Evolutionary conservation across 1,140 invertebrate species (phyloP), one percentile per base, ranked within the genome.

Genomic region (Aphelenchoides avenae): DNA sequence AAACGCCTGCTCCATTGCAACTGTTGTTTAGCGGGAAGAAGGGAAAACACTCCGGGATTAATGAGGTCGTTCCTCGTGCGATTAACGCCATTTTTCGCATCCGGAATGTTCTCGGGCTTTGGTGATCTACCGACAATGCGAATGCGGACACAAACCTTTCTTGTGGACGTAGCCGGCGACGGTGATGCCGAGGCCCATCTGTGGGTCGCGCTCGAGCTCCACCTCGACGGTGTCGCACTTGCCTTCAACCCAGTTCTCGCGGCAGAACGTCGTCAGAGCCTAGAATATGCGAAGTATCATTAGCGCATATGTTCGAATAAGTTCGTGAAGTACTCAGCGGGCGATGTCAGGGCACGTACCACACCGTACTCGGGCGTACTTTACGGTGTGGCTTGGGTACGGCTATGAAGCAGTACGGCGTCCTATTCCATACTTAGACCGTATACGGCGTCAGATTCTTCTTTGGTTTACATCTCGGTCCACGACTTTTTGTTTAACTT

Each of bases 151-250:
- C 67, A 73, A 67, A 86, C 86, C 86, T 83, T 87, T 86, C 78
- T 88, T 87, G 73, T 89, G 89, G 6, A 91, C 87, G 77, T 91
- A 92, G 75, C 91, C 94, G 57, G 93, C 94, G 66, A 99, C 96
- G 37, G 94, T 99, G 54, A 99, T 96, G 39, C 94, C 78, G 68
- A 66, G 59, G 22, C 66, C 76, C 26, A 76, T 59, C 22, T 51
- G 47, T 20, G 66, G 56, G 58, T 77, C 67, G 11, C 74, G 56
- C 15, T 71, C 49, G 29, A 76, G 44, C 41, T 76, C 68, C 33
- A 70, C 65, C 9, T 69, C 47, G 11, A 76, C 51, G 18, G 48
- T 55, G 20, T 72, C 64, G 41, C 55, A 73, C 24, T 65, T 61
- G 6, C 51, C 55, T 3, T 50, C 50, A 13, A 59, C 24, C 73